Conservation (phyloP, 2,797 vertebrate species). For the Falco naumanni region DNA sequence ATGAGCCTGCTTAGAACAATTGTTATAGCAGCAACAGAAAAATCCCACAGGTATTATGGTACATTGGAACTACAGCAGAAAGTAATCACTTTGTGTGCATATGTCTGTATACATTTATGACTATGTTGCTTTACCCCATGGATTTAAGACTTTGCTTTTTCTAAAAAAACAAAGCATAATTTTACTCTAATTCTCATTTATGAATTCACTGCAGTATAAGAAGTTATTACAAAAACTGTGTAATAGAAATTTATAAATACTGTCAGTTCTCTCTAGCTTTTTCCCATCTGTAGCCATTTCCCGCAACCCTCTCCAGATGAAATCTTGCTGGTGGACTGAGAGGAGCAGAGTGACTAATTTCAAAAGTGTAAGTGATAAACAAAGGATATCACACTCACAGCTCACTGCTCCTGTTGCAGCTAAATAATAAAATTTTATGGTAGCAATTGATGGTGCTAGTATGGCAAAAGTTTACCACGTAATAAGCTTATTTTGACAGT, state of each 20-base stretch:
- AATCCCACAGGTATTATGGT: not conserved
- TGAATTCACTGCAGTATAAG: not conserved
- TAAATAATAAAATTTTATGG: constrained; percentile 7
- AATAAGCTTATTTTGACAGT: not conserved
- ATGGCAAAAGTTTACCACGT: not conserved
- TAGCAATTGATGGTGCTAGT: not conserved
- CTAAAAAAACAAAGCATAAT: not conserved
- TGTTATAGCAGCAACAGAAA: constrained; percentile 5
- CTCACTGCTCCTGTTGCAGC: not conserved
- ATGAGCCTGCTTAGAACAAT: not conserved
- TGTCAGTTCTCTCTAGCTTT: not conserved
- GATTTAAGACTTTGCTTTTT: not conserved
- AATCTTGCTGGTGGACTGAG: not conserved
- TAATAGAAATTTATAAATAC: not conserved
- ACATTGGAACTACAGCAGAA: not conserved
- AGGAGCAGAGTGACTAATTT: not conserved
- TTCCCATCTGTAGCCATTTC: not conserved
- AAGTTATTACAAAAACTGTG: not conserved
- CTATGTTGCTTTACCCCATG: not conserved
- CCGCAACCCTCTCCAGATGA: not conserved
- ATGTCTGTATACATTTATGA: not conserved
- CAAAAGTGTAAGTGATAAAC: not conserved
- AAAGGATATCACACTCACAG: not conserved
- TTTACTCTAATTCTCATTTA: not conserved
- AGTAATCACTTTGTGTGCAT: not conserved